Base-by-base conservation (phyloP, 1,140 invertebrate genomes). In the Belonocnema kinseyi region DNA sequence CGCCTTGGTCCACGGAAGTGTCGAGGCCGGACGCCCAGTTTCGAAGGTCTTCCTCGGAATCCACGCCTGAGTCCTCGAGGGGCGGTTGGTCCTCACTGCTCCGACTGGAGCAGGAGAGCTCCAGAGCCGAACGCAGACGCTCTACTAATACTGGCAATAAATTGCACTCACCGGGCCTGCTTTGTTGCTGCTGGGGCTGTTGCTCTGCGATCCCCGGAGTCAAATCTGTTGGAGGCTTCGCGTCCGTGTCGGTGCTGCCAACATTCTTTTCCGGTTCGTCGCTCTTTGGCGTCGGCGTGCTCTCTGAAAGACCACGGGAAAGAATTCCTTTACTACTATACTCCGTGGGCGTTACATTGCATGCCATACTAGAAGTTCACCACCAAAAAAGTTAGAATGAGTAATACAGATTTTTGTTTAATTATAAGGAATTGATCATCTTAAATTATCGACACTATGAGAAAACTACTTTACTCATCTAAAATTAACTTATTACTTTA, bases 121-220 rank as follows among this genome's bases (percentile, higher is more conserved):
- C 90, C 80, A 92, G 87, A 40, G 86, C 89, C 76, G 89, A 87
- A 75, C 90, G 88, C 19, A 91, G 90, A 78, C 88, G 86, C 74
- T 91, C 90, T 81, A 91, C 89, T 89, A 92, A 88, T 85, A 89
- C 83, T 77, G 90, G 90, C 87, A 91, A 87, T 87, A 90, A 90
- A 90, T 90, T 91, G 86, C 89, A 91, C 90, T 91, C 90, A 89
- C 89, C 91, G 80, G 74, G 74, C 77, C 81, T 78, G 54, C 33
- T 61, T 54, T 80, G 78, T 58, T 80, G 81, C 46, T 56, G 52
- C 61, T 77, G 77, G 26, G 72, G 54, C 58, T 77, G 61, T 51
- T 70, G 72, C 70, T 81, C 58, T 73, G 52, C 40, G n/a, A 80
- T 17, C 75, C 46, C 58, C 70, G 76, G 33, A 16, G 83, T 53